Conservation (phyloP, 2,797 vertebrate species). For the Xenops minutus region DNA sequence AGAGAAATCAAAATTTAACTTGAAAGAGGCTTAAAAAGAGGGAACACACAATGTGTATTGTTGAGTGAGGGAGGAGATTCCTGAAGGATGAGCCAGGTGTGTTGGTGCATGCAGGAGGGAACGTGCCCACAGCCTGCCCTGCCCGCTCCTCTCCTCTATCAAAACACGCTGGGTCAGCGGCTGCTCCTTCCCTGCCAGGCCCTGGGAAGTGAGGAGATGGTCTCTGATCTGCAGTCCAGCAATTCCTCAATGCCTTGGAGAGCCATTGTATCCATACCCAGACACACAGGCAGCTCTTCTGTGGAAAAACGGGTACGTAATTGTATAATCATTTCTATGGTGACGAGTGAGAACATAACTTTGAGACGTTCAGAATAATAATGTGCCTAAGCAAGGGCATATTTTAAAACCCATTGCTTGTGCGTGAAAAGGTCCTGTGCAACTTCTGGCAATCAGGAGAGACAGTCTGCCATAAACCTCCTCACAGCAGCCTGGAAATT, state of each 20-base stretch:
- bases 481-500: conserved; percentile 55
- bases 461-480: conserved; percentile 1
- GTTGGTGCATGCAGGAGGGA: conserved; percentile 12
- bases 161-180: background rate
- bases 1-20: background rate
- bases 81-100: background rate
- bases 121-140: background rate
- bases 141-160: background rate
- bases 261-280: background rate
- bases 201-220: background rate
- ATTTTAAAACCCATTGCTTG: conserved; percentile 23
- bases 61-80: conserved; percentile 13
- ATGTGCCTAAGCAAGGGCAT: conserved; percentile 44
- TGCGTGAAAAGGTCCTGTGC: conserved; percentile 5
- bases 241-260: conserved; percentile 13
- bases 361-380: conserved; percentile 60
- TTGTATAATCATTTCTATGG: conserved; percentile 68
- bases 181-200: background rate
- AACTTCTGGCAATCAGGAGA: conserved; percentile 40
- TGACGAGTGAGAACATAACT: conserved; percentile 50
- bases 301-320: conserved; percentile 15
- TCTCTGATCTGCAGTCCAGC: background rate
- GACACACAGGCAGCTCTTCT: conserved; percentile 19
- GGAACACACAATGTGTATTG: background rate
- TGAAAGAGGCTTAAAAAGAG: conserved; percentile 22